phyloP scores from a whole-genome alignment of 1,140 invertebrate species.

The Branchinecta lynchi region DNA sequence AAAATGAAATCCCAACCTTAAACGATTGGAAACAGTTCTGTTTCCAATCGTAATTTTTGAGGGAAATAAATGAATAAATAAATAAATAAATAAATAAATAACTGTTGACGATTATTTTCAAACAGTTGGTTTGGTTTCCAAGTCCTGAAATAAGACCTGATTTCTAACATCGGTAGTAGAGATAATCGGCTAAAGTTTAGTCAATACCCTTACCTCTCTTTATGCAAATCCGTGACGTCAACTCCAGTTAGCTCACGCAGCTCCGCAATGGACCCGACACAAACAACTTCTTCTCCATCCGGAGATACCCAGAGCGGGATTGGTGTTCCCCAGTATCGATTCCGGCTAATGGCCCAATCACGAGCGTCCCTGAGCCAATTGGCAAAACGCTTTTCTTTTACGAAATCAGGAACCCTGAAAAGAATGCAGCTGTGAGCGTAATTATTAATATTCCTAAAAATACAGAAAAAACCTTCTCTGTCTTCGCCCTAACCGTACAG shows the following conservation, averaged over 20 bases:
- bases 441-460: no score
- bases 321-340: conserved; percentile 98
- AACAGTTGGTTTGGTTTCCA: no score
- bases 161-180: no score
- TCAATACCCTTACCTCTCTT: conserved; percentile 64
- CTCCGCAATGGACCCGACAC: conserved; percentile 86
- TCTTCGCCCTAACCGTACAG: no score
- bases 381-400: conserved; percentile 95
- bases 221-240: conserved; percentile 76
- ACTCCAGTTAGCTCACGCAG: conserved; percentile 63
- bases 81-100: no score
- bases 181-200: no score
- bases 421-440: conserved; percentile 7
- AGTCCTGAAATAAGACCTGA: no score
- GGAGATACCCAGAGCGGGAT: conserved; percentile 95
- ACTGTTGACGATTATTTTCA: no score
- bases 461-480: neutral
- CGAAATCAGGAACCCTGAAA: conserved; percentile 76
- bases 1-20: no score
- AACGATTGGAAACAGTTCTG: no score
- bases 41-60: no score
- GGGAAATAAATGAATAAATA: no score
- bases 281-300: conserved; percentile 83
- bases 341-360: conserved; percentile 95
- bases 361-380: conserved; percentile 95